Conservation (phyloP, 2,113 vertebrate species). For the Salvator merianae region DNA sequence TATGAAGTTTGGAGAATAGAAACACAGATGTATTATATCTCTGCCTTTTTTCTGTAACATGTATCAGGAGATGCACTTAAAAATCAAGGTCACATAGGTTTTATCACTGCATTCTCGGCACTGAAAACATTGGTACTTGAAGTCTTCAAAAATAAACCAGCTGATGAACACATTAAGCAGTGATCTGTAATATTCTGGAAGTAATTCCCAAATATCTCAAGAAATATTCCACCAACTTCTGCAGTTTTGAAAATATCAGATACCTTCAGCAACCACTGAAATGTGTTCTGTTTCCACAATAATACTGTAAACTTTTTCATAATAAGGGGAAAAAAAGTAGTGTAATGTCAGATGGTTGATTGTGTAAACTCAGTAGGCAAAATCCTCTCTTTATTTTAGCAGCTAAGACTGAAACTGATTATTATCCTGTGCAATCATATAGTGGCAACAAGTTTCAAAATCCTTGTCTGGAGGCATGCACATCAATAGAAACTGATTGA, state of each 20-base stretch:
- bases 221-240: constrained; percentile 38
- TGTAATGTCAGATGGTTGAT: constrained; percentile 14
- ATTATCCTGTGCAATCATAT: constrained; percentile 15
- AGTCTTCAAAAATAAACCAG: constrained; percentile 45
- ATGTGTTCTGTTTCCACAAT: constrained; percentile 16
- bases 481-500: background rate
- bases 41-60: constrained; percentile 37
- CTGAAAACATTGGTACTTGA: constrained; percentile 43
- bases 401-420: background rate
- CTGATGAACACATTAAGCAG: constrained; percentile 44
- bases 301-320: constrained; percentile 12
- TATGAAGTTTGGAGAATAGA: background rate
- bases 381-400: constrained; percentile 17
- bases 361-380: constrained; percentile 7
- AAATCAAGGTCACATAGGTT: constrained; percentile 20
- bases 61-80: background rate
- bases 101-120: constrained; percentile 33
- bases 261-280: background rate
- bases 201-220: constrained; percentile 44
- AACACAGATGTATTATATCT: constrained; percentile 30
- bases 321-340: constrained; percentile 3
- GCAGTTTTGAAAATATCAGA: constrained; percentile 46
- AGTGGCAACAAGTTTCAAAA: background rate
- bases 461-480: constrained; percentile 12
- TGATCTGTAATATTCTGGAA: constrained; percentile 46